Evolutionary conservation across 92 coral and sea anemone species (phyloP), one percentile per base, ranked within the genome.

Genomic region (Actinernus sp.): DNA sequence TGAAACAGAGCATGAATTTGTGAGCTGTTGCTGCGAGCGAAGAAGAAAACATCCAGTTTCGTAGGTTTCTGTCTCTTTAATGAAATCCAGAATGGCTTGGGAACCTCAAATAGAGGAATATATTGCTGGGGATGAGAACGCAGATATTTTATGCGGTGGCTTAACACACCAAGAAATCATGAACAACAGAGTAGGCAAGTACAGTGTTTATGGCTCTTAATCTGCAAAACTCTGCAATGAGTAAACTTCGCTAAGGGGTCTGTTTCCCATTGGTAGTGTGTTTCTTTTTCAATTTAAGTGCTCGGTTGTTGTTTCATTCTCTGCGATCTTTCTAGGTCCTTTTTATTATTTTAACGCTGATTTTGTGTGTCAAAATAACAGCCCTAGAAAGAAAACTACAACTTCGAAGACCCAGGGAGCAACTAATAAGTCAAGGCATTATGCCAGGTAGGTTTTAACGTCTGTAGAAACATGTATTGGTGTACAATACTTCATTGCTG

Each of bases 371-470:
- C 14, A 69, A 58, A 65, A 26, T 74, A 65, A 69, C 82, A 94
- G 98, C 82, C 34, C 61, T 94, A 76, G 95, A 92, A 37, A 79
- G 97, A 65, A 90, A 87, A 72, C 92, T 94, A 32, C 88, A 88
- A 53, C 92, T 87, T 33, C 82, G 98, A 47, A 68, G 95, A 53
- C 97, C 92, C 4, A 76, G 98, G 48, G 92, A 84, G 74, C 97
- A 91, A 32, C 91, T 94, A 30, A 97, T 94, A 12, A 84, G 74
- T 68, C 93, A 88, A 68, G 98, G 98, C 63, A 94, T 94, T 14
- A 94, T 94, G 92, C 98, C 98, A 87, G 98, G 98, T 94, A 64
- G 49, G 88, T 58, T 5, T 12, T 19, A 48, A 30, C 20, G 36
- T 32, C 10, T 19, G 25, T 29, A 45, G 25, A 4, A 4, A 41